A percentile compares a stretch with the other conserved stretches of the same genome.
These are phyloP conservation scores for Tenthredo mesomela DNA, from an alignment of 2,888 invertebrate genomes.

Conservation along the genomic window DNA sequence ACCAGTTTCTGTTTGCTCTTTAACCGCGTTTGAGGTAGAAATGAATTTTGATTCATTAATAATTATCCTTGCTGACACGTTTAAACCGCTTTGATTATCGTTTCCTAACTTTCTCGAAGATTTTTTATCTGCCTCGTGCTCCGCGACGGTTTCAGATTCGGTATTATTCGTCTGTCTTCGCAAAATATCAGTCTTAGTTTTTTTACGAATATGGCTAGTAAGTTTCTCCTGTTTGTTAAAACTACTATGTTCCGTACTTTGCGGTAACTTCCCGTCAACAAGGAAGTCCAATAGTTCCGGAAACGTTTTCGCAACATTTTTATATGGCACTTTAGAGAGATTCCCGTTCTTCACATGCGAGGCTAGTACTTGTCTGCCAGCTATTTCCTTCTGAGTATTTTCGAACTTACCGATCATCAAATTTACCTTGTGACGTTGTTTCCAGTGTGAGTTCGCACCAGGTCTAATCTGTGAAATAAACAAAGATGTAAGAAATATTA, in stretches of 20 bases:
- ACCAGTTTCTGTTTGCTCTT: slow-evolving; percentile 29
- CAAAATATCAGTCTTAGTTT: slow-evolving; percentile 33
- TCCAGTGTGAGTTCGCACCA: slow-evolving; percentile 42
- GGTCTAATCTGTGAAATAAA: slow-evolving; percentile 38
- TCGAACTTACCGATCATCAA: slow-evolving; percentile 45
- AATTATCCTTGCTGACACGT: not conserved
- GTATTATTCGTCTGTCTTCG: slow-evolving; percentile 18
- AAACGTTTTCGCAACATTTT: slow-evolving; percentile 42
- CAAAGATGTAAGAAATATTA: not conserved
- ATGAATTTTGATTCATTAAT: not conserved
- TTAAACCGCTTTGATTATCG: slow-evolving; percentile 7
- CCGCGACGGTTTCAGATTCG: not conserved
- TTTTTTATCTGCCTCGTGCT: slow-evolving; percentile 53
- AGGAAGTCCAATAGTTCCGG: slow-evolving; percentile 46
- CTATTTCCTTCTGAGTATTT: slow-evolving; percentile 53
- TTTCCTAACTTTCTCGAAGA: slow-evolving; percentile 41
- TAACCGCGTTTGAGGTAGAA: not conserved
- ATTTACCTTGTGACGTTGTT: slow-evolving; percentile 51
- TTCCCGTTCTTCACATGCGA: slow-evolving; percentile 39
- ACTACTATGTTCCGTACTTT: slow-evolving; percentile 52
- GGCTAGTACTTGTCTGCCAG: slow-evolving; percentile 36
- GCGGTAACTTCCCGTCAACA: not conserved
- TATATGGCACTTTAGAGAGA: slow-evolving; percentile 39
- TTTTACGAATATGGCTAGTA: slow-evolving; percentile 36
- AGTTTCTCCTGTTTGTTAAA: slow-evolving; percentile 33